phyloP scores from a whole-genome alignment of 1,140 invertebrate genomes.

The Acromyrmex charruanus region DNA sequence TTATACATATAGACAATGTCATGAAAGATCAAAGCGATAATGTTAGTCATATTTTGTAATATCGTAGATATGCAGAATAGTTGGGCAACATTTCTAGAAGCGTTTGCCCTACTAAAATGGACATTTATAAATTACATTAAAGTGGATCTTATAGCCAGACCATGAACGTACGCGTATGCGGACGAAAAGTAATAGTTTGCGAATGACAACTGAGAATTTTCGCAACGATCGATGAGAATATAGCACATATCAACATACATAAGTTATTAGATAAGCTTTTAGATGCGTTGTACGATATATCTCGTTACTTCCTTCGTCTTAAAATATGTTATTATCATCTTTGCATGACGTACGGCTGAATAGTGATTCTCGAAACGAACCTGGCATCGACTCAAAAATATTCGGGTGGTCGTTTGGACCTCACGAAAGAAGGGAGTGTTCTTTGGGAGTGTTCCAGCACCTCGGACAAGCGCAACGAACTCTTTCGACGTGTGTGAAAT shows the following conservation, averaged over 20 bases:
- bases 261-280: slow-evolving; percentile 21
- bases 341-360: neutral
- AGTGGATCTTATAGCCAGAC: slow-evolving; percentile 18
- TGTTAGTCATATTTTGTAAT: neutral
- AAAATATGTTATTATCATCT: neutral
- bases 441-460: slow-evolving; percentile 48
- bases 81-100: neutral
- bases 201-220: slow-evolving; percentile 48
- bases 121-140: slow-evolving; percentile 13
- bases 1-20: neutral
- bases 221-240: slow-evolving; percentile 27
- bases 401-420: slow-evolving; percentile 31
- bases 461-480: slow-evolving; percentile 11
- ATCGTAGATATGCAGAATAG: neutral
- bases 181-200: slow-evolving; percentile 28
- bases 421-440: slow-evolving; percentile 20
- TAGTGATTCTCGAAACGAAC: slow-evolving; percentile 48
- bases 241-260: slow-evolving; percentile 26
- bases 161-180: neutral
- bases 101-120: neutral
- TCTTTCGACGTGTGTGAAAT: slow-evolving; percentile 33
- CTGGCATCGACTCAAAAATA: slow-evolving; percentile 61
- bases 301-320: slow-evolving; percentile 8
- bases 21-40: neutral
- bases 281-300: neutral